A percentile compares a stretch with the other conserved stretches of the same genome.
These are phyloP conservation scores for Paracanthobrama guichenoti DNA, from an alignment of 2,113 vertebrate species.

Conservation along the genomic window DNA sequence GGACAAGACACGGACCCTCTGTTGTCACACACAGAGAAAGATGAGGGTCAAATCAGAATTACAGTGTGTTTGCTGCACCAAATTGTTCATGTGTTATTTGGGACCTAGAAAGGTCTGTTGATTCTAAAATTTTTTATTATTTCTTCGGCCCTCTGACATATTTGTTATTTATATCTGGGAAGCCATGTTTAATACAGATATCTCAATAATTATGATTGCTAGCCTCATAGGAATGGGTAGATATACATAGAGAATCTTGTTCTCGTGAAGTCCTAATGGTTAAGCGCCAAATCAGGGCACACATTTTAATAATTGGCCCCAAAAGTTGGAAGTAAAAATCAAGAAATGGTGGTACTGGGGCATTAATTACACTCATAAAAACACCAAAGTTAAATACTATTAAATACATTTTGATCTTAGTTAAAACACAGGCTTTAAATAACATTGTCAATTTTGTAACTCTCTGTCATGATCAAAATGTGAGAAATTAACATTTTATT, in stretches of 20 bases:
- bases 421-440: neutral
- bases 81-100: neutral
- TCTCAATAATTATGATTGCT: neutral
- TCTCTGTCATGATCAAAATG: neutral
- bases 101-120: neutral
- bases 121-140: neutral
- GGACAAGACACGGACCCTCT: constrained; percentile 98
- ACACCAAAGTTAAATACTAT: neutral
- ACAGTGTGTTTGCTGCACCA: neutral
- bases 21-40: constrained; percentile 25
- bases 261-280: neutral
- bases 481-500: neutral
- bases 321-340: neutral
- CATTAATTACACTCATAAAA: neutral
- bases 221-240: neutral
- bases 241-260: neutral
- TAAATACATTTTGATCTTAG: neutral
- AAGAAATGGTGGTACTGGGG: neutral
- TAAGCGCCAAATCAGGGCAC: neutral
- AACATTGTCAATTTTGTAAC: neutral
- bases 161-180: neutral
- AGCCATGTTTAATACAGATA: neutral
- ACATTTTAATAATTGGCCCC: neutral
- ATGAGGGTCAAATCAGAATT: neutral
- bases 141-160: neutral